Percentiles rank a stretch among this genome's conserved stretches.
Conservation (phyloP, 2,888 invertebrate genomes). For the Plebejus melissa region DNA sequence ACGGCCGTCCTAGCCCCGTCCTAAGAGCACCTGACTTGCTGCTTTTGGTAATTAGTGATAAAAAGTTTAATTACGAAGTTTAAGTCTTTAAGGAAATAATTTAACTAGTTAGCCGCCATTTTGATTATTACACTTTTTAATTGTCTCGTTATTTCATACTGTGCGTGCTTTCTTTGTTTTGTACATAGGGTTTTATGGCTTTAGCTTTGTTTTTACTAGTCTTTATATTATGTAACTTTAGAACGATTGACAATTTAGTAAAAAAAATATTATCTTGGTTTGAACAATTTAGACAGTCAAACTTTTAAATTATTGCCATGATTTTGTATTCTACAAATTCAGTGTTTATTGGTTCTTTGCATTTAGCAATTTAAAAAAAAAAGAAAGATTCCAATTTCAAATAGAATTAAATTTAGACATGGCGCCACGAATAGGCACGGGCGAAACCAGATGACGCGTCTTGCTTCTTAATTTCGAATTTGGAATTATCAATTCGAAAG, state of each 20-base stretch:
- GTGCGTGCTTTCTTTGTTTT: neutral
- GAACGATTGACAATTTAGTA: no score
- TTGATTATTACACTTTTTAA: conserved; percentile 19
- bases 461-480: conserved; percentile 43
- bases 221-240: neutral
- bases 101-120: conserved; percentile 24
- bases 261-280: no score
- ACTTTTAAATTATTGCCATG: no score
- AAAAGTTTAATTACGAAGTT: conserved; percentile 57
- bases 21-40: conserved; percentile 50
- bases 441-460: conserved; percentile 27
- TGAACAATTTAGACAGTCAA: no score
- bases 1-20: conserved; percentile 72
- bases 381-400: neutral
- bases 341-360: neutral
- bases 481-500: conserved; percentile 47
- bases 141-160: conserved; percentile 3
- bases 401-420: conserved; percentile 15
- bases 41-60: conserved; percentile 69
- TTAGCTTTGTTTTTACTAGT: neutral
- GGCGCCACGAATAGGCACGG: conserved; percentile 28
- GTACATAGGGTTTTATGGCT: neutral
- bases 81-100: conserved; percentile 51
- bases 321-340: no score
- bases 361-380: neutral